A percentile compares a stretch with the other conserved stretches of the same genome.
phyloP scores from a whole-genome alignment of 53 echinoderm and acorn worm genomes.

The Patiria pectinifera region DNA sequence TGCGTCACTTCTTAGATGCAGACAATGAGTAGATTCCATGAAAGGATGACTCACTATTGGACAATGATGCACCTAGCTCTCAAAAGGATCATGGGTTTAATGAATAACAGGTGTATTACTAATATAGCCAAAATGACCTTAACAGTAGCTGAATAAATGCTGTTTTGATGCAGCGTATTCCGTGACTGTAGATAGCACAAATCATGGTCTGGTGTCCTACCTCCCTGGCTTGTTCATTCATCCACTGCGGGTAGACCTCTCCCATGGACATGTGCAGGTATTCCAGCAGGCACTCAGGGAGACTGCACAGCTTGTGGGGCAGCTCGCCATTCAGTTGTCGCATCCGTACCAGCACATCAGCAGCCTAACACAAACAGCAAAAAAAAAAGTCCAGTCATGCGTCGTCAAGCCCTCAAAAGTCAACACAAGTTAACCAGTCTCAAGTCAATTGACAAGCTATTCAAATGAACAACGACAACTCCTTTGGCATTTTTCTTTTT shows the following conservation, averaged over 20 bases:
- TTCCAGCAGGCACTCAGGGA: slow-evolving; percentile 77
- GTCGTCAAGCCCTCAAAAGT: background rate
- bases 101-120: too few species aligned
- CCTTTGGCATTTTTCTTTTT: too few species aligned
- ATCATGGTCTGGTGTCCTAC: slow-evolving; percentile 39
- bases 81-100: too few species aligned
- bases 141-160: too few species aligned
- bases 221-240: slow-evolving; percentile 39
- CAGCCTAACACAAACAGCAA: slow-evolving; percentile 27
- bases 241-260: slow-evolving; percentile 68
- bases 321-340: slow-evolving; percentile 62
- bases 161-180: background rate
- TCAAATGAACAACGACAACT: too few species aligned
- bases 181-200: too few species aligned
- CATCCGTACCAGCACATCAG: slow-evolving; percentile 64
- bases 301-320: slow-evolving; percentile 66
- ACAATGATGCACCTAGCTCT: too few species aligned
- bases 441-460: too few species aligned
- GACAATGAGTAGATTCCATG: too few species aligned
- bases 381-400: background rate
- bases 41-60: too few species aligned
- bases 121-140: too few species aligned
- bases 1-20: too few species aligned
- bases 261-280: slow-evolving; percentile 75
- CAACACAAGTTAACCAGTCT: background rate